Evolutionary conservation across 2,113 vertebrate genomes (phyloP), one percentile per base, ranked within the genome.

Genomic region (Vidua macroura): DNA sequence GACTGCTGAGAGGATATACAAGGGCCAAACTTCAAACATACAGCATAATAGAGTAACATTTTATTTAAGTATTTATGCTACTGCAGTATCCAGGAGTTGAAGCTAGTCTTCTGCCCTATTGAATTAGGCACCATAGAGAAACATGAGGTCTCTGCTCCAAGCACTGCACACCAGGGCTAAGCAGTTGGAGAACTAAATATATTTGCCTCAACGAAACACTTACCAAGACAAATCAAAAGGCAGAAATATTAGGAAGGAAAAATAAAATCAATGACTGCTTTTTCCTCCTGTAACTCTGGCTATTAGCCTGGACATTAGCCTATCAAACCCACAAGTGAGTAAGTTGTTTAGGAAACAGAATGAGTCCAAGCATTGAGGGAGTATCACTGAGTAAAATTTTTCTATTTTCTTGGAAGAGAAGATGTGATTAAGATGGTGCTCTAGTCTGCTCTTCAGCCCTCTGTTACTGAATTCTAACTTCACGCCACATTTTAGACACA

Each of bases 171-270:
- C n/a, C 48, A 70, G 19, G 30, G 21, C 46, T 63, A 55, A 77
- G 64, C 83, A 81, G 72, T 37, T 2, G 2, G 35, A 90, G 76
- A 77, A 31, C 55, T 79, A 23, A 55, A 13, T 75, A 18, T 39
- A 9, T 86, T 86, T 88, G 73, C 88, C 81, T 72, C 66, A 78
- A 21, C 52, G 25, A 93, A 95, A 59, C 21, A 51, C 48, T 75
- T 63, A 89, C 14, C 27, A 88, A 86, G 72, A 44, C 43, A 86
- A 90, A 95, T 90, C 35, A 92, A 90, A 92, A 90, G 51, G 21
- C 49, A 89, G 46, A 84, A 83, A 89, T 87, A 46, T 66, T 73
- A 77, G 18, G 67, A 80, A 77, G 55, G 37, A 69, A 92, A 95
- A 79, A 58, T 79, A 33, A 85, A 91, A 53, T 73, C 49, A 41